Evolutionary conservation across 1,140 invertebrate species (phyloP).

Genomic region (Drosophila pruinosa): DNA sequence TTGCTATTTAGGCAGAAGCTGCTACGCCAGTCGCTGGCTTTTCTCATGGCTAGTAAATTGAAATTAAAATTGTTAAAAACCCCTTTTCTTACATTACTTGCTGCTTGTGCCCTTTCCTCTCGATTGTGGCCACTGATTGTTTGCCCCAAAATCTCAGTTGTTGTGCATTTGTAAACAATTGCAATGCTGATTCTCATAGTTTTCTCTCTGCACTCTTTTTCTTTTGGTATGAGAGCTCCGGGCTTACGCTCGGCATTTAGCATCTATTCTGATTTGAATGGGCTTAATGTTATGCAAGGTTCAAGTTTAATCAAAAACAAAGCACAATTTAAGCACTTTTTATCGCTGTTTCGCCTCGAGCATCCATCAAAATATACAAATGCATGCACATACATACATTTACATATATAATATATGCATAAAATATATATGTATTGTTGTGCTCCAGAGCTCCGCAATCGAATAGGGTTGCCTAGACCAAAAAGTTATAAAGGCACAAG

Average conservation of each 20-base stretch:
- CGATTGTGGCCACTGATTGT: constrained; percentile 19
- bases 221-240: background rate
- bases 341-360: background rate
- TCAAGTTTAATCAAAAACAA: constrained; percentile 7
- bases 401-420: background rate
- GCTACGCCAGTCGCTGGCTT: background rate
- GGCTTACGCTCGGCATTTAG: background rate
- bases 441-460: background rate
- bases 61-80: constrained; percentile 67
- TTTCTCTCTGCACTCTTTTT: no score
- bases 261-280: constrained; percentile 16
- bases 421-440: background rate
- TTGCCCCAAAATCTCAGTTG: background rate
- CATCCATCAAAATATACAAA: constrained; percentile 18
- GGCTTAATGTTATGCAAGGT: constrained; percentile 16
- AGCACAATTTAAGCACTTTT: constrained; percentile 6
- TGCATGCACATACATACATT: constrained; percentile 8
- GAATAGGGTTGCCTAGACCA: background rate
- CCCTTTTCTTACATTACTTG: constrained; percentile 25
- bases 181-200: background rate
- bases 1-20: constrained; percentile 7
- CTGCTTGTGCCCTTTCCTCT: background rate
- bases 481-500: background rate
- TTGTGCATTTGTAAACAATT: constrained; percentile 24
- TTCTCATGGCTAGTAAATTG: constrained; percentile 38